Base-by-base conservation (phyloP, 2,888 invertebrate species). In the Abrostola triplasia region DNA sequence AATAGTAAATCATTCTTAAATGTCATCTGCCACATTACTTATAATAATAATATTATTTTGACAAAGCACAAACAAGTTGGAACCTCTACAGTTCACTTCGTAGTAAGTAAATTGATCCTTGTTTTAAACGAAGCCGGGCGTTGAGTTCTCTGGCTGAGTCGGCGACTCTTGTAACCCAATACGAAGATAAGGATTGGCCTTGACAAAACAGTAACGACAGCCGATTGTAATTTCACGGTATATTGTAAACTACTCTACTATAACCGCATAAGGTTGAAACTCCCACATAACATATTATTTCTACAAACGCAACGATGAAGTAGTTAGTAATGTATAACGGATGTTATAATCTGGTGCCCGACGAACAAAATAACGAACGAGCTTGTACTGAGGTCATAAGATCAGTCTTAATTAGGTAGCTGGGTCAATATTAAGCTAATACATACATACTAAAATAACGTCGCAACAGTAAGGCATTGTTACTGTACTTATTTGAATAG, bases 81-180 rank as follows among this genome's bases (percentile, higher is more conserved):
- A 70, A 70, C 56, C 40, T 56, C 38, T 64, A 59, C 61, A 56
- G 47, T 49, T 47, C 36, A 44, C 71, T 83, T 82, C 81, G 62
- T 73, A 72, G 85, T 82, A 86, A 80, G 82, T 82, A 86, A 87
- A 79, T 66, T 81, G 83, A 87, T 83, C 79, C 74, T 65, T 76
- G 79, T 79, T 79, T 73, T 63, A 71, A 73, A 70, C 61, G 75
- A 78, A 74, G 51, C 57, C 69, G 49, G 59, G 82, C 75, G 67
- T 77, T 73, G 78, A 73, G 82, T 82, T 83, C 83, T 83, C 77
- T 78, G 80, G 83, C 83, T 84, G 84, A 84, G 87, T 85, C 91
- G 89, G 89, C 87, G 82, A 80, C 87, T 91, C 85, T 91, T 83
- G 92, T 88, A 92, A 93, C 90, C 84, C 71, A 83, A 92, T 80